Evolutionary conservation across 2,113 vertebrate species (phyloP).

Genomic region (Salvelinus namaycush): DNA sequence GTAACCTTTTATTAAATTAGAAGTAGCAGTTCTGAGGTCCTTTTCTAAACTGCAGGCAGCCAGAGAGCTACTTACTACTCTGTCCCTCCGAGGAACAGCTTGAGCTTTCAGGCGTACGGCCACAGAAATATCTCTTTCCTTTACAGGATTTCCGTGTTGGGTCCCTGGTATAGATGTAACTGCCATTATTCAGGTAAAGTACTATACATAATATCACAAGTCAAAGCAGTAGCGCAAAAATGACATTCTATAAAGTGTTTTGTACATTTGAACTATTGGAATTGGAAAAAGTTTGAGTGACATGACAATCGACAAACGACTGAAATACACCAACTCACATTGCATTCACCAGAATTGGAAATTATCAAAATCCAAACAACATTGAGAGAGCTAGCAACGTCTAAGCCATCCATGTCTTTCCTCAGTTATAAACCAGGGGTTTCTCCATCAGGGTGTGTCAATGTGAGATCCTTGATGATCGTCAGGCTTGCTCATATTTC

Average conservation of each 20-base stretch:
- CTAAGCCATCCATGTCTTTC: constrained; percentile 17
- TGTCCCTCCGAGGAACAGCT: constrained; percentile 73
- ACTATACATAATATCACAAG: constrained; percentile 44
- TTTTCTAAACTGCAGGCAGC: constrained; percentile 70
- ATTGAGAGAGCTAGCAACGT: too few relatives aligned
- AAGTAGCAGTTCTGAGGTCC: constrained; percentile 62
- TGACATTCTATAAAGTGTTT: constrained; percentile 55
- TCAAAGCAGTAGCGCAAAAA: constrained; percentile 59
- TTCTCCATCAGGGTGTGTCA: too few relatives aligned
- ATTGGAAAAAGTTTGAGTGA: constrained; percentile 16
- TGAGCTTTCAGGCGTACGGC: constrained; percentile 72
- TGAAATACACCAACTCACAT: too few relatives aligned
- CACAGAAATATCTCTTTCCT: constrained; percentile 59
- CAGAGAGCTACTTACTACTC: constrained; percentile 72
- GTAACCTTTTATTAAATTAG: constrained; percentile 79
- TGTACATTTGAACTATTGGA: constrained; percentile 43
- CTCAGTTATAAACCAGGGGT: too few relatives aligned
- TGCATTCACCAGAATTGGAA: too few relatives aligned
- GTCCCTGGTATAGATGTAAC: constrained; percentile 39
- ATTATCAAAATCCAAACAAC: too few relatives aligned
- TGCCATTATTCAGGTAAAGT: constrained; percentile 67
- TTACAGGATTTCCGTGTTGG: constrained; percentile 29
- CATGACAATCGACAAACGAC: background rate
- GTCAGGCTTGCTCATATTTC: too few relatives aligned
- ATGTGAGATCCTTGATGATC: too few relatives aligned